Base-by-base conservation (phyloP, 2,888 invertebrate species). In the Nephrotoma guestfalica region DNA sequence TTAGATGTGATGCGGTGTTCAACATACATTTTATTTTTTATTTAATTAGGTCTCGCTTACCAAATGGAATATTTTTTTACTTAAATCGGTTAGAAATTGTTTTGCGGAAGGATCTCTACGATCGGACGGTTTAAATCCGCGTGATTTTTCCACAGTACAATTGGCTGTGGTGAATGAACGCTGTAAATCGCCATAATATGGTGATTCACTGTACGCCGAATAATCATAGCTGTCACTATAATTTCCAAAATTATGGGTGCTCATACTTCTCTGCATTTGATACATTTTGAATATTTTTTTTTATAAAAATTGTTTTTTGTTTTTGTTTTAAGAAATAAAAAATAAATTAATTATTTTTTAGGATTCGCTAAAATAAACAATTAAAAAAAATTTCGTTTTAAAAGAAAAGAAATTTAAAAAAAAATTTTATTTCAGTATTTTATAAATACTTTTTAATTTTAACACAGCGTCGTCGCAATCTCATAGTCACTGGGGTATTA, bases 121-220 rank as follows among this genome's bases (percentile, higher is more conserved):
- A 91, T 97, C 97, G 2, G 97, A 97, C 0, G 97, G 97, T 89
- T 96, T 96, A 92, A 96, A 96, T 47, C 97, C 96, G 43, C 96
- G 93, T 88, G 94, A 93, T 86, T 94, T 94, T 89, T 96, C 94
- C 87, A 96, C 93, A 15, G 94, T 93, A 90, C 94, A 94, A 88
- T 91, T 91, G 90, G 92, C 93, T 86, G 92, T 90, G 40, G 92
- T 92, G 15, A 92, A 92, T 0, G 93, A 93, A 87, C 92, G 92
- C 88, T 92, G 92, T 40, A 86, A 43, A 85, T 43, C 42, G 43
- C 43, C 43, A 43, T 13, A 43, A 42, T 45, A 45, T 85, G 85
- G 18, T 85, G 45, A 30, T 45, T 43, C 85, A 43, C 7, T 41
- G 43, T 85, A 71, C 5, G 71, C 71, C 30, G 71, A 71, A 71